A percentile compares a stretch with the other conserved stretches of the same genome.
phyloP scores from a whole-genome alignment of 2,797 vertebrate species.

The Loriculus beryllinus region DNA sequence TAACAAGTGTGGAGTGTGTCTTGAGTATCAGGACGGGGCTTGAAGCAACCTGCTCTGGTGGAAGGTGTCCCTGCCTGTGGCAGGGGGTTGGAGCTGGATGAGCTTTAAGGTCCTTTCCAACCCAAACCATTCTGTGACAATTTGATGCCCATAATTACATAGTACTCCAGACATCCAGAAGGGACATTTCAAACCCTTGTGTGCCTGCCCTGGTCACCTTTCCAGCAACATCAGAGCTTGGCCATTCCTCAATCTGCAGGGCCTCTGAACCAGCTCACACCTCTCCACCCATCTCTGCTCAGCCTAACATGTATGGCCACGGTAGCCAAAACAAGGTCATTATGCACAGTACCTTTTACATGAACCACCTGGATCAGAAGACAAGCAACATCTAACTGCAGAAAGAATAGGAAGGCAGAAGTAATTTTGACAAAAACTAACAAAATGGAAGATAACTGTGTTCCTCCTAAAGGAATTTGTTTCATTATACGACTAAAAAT shows the following conservation, averaged over 20 bases:
- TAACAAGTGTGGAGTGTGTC: no score
- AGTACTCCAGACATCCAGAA: not conserved
- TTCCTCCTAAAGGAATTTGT: not conserved
- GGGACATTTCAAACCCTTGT: fast-evolving
- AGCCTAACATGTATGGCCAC: fast-evolving
- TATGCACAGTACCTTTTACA: fast-evolving
- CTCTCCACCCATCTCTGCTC: no score
- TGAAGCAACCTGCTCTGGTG: no score
- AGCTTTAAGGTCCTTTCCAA: not conserved
- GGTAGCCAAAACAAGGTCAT: not conserved
- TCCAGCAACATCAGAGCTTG: fast-evolving
- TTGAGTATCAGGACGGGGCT: no score
- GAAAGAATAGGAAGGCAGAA: not conserved
- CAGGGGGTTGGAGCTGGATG: no score
- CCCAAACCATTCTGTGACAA: not conserved
- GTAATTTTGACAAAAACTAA: not conserved
- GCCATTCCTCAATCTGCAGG: fast-evolving
- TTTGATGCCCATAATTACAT: not conserved
- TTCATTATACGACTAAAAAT: not conserved
- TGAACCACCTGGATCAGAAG: not conserved
- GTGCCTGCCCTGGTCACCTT: fast-evolving
- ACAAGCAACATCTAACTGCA: not conserved
- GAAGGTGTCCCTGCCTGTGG: fast-evolving
- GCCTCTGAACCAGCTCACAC: fast-evolving
- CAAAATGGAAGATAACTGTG: not conserved